phyloP scores from a whole-genome alignment of 53 echinoderm and acorn worm genomes.

The Luidia sarsii region DNA sequence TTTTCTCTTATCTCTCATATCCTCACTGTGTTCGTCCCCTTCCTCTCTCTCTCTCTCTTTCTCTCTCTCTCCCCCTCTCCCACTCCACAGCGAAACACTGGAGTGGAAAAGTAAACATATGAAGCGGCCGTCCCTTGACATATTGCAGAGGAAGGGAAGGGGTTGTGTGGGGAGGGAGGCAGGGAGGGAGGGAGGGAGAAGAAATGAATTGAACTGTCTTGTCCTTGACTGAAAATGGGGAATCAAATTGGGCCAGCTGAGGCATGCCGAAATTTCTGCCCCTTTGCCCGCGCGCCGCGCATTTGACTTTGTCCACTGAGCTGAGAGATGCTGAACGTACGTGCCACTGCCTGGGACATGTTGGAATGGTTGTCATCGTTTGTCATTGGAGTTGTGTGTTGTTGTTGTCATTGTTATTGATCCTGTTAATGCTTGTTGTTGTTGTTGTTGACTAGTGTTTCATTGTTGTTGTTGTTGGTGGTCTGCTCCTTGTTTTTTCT shows the following conservation, averaged over 20 bases:
- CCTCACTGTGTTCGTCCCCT: background rate
- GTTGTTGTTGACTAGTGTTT: too few relatives aligned
- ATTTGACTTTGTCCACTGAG: too few relatives aligned
- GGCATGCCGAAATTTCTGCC: too few relatives aligned
- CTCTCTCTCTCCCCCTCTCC: background rate
- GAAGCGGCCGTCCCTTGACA: slow-evolving; percentile 3
- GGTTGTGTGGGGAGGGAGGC: background rate
- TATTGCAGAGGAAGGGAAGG: background rate
- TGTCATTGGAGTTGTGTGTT: too few relatives aligned
- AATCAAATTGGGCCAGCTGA: background rate
- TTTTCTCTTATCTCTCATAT: background rate
- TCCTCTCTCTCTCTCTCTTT: background rate
- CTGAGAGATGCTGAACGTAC: too few relatives aligned
- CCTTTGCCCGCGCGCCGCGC: too few relatives aligned
- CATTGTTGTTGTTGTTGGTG: too few relatives aligned
- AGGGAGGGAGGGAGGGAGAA: background rate
- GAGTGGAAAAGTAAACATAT: slow-evolving; percentile 4
- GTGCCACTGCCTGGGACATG: too few relatives aligned
- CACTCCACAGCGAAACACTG: background rate
- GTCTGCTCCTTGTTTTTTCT: too few relatives aligned
- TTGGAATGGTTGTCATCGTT: too few relatives aligned
- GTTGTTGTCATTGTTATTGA: too few relatives aligned
- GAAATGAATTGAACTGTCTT: slow-evolving; percentile 6
- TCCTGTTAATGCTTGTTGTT: too few relatives aligned
- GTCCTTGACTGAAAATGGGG: background rate